phyloP scores from a whole-genome alignment of 2,888 invertebrate species.

The Agrochola macilenta region DNA sequence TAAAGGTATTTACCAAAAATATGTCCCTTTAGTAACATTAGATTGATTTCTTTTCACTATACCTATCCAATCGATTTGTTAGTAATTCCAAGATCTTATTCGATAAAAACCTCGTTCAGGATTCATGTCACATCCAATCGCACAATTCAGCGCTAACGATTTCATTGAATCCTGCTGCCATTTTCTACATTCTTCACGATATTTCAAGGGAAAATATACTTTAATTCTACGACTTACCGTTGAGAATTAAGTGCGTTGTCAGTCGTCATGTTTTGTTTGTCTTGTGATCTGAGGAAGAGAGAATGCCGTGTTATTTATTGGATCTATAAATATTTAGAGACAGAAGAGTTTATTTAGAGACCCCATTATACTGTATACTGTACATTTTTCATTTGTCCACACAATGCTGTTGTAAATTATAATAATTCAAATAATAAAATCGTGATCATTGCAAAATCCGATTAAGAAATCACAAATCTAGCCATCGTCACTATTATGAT shows the following conservation, averaged over 20 bases:
- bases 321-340: slow-evolving; percentile 25
- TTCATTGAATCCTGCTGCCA: slow-evolving; percentile 20
- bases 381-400: neutral
- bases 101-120: slow-evolving; percentile 30
- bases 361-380: slow-evolving; percentile 10
- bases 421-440: neutral
- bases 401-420: no score
- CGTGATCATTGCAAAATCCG: neutral
- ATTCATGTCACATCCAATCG: slow-evolving; percentile 36
- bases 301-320: slow-evolving; percentile 24
- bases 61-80: slow-evolving; percentile 14
- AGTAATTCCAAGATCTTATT: slow-evolving; percentile 23
- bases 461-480: no score
- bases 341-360: slow-evolving; percentile 25
- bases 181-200: neutral
- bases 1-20: neutral
- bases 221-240: slow-evolving; percentile 74
- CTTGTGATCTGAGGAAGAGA: slow-evolving; percentile 75
- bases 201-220: slow-evolving; percentile 3
- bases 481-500: neutral
- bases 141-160: slow-evolving; percentile 19
- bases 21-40: neutral
- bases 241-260: slow-evolving; percentile 87
- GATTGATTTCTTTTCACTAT: slow-evolving; percentile 20
- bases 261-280: slow-evolving; percentile 77